Conservation (phyloP, 1,140 invertebrate genomes). For the Trypoxylus dichotomus region DNA sequence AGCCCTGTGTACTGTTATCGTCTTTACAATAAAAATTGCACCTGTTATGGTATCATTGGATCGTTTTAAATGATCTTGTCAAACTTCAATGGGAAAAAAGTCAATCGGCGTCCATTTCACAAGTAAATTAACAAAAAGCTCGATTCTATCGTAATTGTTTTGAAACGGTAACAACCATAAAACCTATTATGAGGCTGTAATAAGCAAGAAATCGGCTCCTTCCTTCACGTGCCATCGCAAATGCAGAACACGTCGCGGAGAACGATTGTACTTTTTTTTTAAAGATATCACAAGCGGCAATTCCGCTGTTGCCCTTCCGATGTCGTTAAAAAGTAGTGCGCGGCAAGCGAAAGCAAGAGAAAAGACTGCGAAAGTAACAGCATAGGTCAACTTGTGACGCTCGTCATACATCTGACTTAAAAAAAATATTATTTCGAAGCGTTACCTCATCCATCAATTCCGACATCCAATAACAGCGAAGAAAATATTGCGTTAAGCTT, state of each 20-base stretch:
- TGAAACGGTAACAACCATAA: constrained; percentile 21
- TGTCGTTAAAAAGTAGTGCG: not conserved
- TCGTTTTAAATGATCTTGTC: not conserved
- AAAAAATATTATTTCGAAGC: not conserved
- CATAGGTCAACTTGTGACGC: constrained; percentile 5
- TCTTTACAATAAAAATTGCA: too few relatives aligned
- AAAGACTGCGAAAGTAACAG: not conserved
- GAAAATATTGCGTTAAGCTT: not conserved
- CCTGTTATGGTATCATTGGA: too few relatives aligned
- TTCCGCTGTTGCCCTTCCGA: not conserved
- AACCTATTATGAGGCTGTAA: constrained; percentile 12
- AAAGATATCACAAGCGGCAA: not conserved
- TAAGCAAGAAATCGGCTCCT: constrained; percentile 13
- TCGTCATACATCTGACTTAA: constrained; percentile 16
- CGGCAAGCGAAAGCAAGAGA: not conserved
- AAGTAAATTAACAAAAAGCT: not conserved
- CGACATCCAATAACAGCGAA: not conserved
- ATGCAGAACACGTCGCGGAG: not conserved
- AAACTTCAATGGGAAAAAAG: not conserved
- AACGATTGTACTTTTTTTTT: constrained; percentile 16
- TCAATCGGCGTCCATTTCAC: not conserved
- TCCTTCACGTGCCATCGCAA: constrained; percentile 15
- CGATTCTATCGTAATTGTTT: constrained; percentile 13
- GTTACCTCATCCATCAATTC: constrained; percentile 20
- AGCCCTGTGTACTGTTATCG: too few relatives aligned